Percentiles rank a stretch among this genome's conserved stretches.
Evolutionary conservation across 53 echinoderm and acorn worm species (phyloP).

Genomic region (Astropecten irregularis): DNA sequence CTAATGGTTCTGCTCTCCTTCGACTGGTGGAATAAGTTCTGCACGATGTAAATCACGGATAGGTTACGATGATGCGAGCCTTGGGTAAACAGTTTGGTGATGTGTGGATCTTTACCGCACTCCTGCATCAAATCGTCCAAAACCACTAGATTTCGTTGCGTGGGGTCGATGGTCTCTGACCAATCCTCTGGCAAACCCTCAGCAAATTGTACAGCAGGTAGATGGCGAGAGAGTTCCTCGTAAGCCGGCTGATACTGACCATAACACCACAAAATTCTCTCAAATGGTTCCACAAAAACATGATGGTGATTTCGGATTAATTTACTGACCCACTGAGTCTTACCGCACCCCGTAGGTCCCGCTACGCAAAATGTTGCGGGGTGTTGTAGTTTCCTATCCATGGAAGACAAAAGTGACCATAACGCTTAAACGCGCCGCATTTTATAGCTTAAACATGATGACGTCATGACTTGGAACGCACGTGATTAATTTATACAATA

Average conservation of each 20-base stretch:
- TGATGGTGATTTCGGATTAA: conserved; percentile 40
- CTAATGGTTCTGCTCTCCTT: no score
- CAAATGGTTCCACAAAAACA: conserved; percentile 45
- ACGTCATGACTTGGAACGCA: background rate
- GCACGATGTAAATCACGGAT: conserved; percentile 55
- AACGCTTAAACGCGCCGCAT: background rate
- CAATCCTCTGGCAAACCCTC: conserved; percentile 62
- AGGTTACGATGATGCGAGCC: conserved; percentile 74
- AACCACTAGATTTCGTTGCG: conserved; percentile 54
- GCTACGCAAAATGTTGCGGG: conserved; percentile 46
- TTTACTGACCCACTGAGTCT: conserved; percentile 57
- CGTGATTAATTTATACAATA: background rate
- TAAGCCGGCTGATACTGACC: conserved; percentile 54
- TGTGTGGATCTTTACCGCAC: background rate
- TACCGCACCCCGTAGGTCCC: conserved; percentile 57
- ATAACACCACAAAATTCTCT: conserved; percentile 64
- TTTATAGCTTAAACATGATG: background rate
- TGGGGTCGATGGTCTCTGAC: conserved; percentile 49
- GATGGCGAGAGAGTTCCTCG: conserved; percentile 23
- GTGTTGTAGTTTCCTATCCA: conserved; percentile 22
- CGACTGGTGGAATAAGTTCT: no score
- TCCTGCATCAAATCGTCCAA: conserved; percentile 73
- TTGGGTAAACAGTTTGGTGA: conserved; percentile 75
- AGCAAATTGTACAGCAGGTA: conserved; percentile 51
- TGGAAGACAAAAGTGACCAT: background rate